Conservation (phyloP, 2,797 vertebrate genomes). For the Neoniphon sammara region DNA sequence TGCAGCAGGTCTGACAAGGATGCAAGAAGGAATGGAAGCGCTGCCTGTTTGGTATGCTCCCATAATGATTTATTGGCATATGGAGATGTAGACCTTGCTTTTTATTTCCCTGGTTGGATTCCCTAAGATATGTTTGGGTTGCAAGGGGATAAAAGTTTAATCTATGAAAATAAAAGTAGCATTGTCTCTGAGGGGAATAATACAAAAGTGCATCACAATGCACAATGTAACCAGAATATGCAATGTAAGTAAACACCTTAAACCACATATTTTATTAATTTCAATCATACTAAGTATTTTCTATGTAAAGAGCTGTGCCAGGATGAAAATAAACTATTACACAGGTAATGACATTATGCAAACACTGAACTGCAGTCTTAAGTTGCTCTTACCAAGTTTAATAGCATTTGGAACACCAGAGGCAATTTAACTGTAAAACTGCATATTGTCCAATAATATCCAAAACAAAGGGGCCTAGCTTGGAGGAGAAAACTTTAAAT, state of each 20-base stretch:
- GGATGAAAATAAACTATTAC: too few species aligned
- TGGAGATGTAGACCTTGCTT: background rate
- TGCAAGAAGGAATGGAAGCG: slow-evolving; percentile 4
- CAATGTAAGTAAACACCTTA: too few species aligned
- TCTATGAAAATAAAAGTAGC: background rate
- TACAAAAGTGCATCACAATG: background rate
- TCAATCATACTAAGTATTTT: background rate
- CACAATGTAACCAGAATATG: background rate
- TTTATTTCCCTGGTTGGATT: background rate
- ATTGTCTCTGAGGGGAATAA: background rate
- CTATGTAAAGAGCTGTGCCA: background rate
- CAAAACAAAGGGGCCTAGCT: background rate
- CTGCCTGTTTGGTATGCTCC: background rate
- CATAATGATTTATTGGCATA: slow-evolving; percentile 6
- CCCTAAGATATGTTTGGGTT: background rate
- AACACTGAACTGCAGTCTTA: background rate
- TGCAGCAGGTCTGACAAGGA: slow-evolving; percentile 19
- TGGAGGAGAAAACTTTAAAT: background rate
- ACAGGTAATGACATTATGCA: background rate
- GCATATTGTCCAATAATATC: background rate
- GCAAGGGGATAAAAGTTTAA: background rate
- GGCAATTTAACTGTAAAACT: background rate
- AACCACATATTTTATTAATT: background rate
- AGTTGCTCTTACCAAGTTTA: background rate
- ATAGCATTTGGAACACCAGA: background rate